Conservation (phyloP, 2,113 vertebrate genomes). For the Sprattus sprattus region DNA sequence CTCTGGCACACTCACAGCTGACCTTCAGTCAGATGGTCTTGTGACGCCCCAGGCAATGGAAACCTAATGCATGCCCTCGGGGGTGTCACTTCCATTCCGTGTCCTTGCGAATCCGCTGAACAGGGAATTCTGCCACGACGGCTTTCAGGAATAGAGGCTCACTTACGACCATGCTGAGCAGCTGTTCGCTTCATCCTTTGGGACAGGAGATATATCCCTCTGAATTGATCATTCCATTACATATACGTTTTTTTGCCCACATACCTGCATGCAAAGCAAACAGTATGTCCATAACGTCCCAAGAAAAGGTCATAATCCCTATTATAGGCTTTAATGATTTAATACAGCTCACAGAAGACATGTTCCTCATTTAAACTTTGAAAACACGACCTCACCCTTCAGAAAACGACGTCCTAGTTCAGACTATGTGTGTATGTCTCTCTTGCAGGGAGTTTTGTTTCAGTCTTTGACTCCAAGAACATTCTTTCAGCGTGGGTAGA, state of each 20-base stretch:
- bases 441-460: neutral
- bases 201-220: neutral
- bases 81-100: neutral
- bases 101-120: slow-evolving; percentile 26
- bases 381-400: neutral
- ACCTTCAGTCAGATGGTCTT: slow-evolving; percentile 5
- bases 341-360: neutral
- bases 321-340: neutral
- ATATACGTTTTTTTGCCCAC: neutral
- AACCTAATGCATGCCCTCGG: neutral
- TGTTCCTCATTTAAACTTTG: neutral
- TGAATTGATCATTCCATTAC: neutral
- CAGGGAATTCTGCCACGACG: neutral
- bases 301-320: neutral
- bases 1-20: slow-evolving; percentile 8
- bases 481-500: neutral
- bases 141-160: neutral
- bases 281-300: neutral
- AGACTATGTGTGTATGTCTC: neutral
- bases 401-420: neutral
- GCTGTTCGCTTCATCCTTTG: neutral
- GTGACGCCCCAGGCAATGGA: slow-evolving; percentile 11
- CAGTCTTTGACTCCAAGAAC: neutral
- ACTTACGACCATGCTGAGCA: neutral
- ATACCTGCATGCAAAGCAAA: neutral